Base-by-base conservation (phyloP, 2,888 invertebrate species). In the Euphydryas editha region DNA sequence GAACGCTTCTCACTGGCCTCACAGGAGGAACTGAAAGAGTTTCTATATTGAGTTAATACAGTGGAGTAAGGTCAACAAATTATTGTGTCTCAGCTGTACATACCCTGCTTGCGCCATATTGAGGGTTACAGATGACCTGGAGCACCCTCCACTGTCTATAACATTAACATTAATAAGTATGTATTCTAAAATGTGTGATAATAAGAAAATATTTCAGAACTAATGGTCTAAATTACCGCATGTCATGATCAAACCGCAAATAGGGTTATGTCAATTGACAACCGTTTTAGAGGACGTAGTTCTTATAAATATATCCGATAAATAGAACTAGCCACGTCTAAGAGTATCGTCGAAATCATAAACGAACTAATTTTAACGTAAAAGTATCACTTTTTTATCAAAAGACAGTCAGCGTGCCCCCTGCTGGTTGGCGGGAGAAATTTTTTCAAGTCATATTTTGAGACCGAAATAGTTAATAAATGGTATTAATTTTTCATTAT, bases 231-330 rank as follows among this genome's bases (percentile, higher is more conserved):
- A 88, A 87, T 87, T 87, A 91, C 92, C 92, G 89, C 92, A 92
- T 92, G 92, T 92, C 92, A 90, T 87, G 85, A 85, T 83, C 82
- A 81, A 87, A 80, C 84, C 81, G 82, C 83, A 89, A 92, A 91
- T 92, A 91, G 92, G 92, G 92, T 92, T 92, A 92, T 92, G 92
- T 92, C 88, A 88, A 84, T 91, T 88, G 90, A 87, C 90, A 85
- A 88, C 85, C 83, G 78, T 78, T 80, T 84, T 88, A 85, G 79
- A 82, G 81, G 81, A 76, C 82, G 81, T 78, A 85, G 82, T 83
- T 78, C 75, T 76, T 75, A 80, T 79, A 79, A 77, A 70, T 72
- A 71, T 75, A 73, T 65, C 74, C 72, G 74, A 76, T 75, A 67
- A 62, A 70, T 30, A 51, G 67, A 77, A 72, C 72, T 72, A 75